Conservation (phyloP, 1,140 invertebrate species). For the Pinna nobilis region DNA sequence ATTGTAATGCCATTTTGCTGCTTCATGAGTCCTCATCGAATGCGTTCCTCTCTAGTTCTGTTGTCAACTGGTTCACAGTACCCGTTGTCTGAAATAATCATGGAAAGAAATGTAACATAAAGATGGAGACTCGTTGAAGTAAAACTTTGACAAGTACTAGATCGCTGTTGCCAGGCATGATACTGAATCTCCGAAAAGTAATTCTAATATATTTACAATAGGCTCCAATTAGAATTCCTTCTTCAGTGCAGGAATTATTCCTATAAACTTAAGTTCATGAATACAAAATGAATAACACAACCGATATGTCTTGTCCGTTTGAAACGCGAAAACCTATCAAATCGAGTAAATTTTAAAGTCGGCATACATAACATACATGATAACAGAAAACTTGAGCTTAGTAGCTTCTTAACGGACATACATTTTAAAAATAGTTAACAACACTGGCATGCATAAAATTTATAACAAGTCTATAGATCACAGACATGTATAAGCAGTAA, state of each 20-base stretch:
- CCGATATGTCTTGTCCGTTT: neutral
- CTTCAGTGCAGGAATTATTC: slow-evolving; percentile 3
- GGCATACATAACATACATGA: no score
- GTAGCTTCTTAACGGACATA: no score
- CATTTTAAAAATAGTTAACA: no score
- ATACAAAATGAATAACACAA: slow-evolving; percentile 17
- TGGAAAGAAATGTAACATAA: slow-evolving; percentile 8
- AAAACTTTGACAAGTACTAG: neutral
- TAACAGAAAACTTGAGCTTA: no score
- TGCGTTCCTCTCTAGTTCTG: slow-evolving; percentile 3
- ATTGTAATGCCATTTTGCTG: neutral
- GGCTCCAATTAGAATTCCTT: slow-evolving; percentile 19
- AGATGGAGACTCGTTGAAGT: neutral
- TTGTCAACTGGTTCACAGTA: slow-evolving; percentile 11
- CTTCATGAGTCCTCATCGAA: neutral
- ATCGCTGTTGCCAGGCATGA: neutral
- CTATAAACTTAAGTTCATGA: slow-evolving; percentile 26
- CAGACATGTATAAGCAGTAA: no score
- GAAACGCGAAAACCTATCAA: slow-evolving; percentile 31
- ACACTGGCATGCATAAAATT: no score
- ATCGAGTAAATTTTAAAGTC: slow-evolving; percentile 13
- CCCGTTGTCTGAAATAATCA: neutral
- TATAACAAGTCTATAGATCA: no score
- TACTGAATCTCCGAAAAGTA: neutral
- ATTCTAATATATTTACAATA: slow-evolving; percentile 7